Conservation (phyloP, 2,888 invertebrate genomes). For the Ypsolopha scabrella region DNA sequence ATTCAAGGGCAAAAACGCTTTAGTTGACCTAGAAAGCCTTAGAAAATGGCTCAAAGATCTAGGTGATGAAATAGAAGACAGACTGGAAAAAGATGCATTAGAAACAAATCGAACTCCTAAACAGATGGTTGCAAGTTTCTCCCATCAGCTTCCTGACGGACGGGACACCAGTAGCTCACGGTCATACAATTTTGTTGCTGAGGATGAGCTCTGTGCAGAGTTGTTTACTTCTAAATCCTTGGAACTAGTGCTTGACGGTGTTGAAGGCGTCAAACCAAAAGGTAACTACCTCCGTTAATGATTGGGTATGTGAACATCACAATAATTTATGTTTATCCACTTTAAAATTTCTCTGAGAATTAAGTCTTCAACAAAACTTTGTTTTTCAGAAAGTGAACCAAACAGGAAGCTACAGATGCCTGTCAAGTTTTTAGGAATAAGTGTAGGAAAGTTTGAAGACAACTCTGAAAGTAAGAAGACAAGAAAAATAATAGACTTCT, state of each 20-base stretch:
- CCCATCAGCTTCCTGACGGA: conserved; percentile 63
- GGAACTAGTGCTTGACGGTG: conserved; percentile 75
- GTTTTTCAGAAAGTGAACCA: conserved; percentile 39
- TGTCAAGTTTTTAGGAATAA: conserved; percentile 80
- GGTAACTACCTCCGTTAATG: conserved; percentile 25
- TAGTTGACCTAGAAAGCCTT: conserved; percentile 75
- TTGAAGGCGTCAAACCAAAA: conserved; percentile 44
- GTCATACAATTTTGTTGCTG: conserved; percentile 63
- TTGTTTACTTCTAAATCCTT: conserved; percentile 75
- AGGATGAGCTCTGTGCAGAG: conserved; percentile 75
- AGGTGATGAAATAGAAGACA: conserved; percentile 84
- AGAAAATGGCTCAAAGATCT: conserved; percentile 86
- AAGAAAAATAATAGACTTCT: conserved; percentile 70
- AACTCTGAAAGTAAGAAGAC: conserved; percentile 59
- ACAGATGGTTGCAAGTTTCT: conserved; percentile 81
- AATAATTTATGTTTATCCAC: no score
- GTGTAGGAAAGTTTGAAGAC: conserved; percentile 83
- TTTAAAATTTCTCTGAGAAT: background rate
- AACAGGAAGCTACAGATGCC: conserved; percentile 58
- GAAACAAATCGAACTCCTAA: conserved; percentile 87
- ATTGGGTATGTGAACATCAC: background rate
- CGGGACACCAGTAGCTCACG: conserved; percentile 75
- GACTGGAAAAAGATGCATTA: conserved; percentile 81
- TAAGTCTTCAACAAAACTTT: background rate
- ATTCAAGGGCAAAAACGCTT: conserved; percentile 85